Percentiles rank a stretch among this genome's conserved stretches.
Conservation (phyloP, 1,140 invertebrate genomes). For the Mercenaria mercenaria region DNA sequence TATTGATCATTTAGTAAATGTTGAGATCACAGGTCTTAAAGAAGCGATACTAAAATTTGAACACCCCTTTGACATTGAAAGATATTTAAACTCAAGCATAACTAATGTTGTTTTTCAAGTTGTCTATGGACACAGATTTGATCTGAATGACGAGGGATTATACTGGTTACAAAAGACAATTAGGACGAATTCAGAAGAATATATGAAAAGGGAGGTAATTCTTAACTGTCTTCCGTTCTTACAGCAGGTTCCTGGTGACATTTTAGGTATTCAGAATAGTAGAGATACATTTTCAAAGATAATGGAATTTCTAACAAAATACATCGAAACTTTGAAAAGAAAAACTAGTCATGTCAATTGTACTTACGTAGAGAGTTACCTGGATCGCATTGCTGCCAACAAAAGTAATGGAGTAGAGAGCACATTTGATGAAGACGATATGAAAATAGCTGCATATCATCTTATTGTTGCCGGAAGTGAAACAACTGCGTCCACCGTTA, state of each 20-base stretch:
- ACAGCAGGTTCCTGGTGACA: not conserved
- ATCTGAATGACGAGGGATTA: not conserved
- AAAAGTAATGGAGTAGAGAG: not conserved
- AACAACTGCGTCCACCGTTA: slow-evolving; percentile 76
- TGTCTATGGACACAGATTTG: slow-evolving; percentile 17
- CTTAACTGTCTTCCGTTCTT: slow-evolving; percentile 16
- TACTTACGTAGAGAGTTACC: not conserved
- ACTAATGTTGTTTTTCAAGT: slow-evolving; percentile 13
- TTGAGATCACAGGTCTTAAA: not conserved
- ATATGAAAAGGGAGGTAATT: not conserved
- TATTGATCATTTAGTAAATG: not conserved
- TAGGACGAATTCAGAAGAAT: not conserved
- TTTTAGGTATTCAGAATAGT: not conserved
- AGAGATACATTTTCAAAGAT: not conserved
- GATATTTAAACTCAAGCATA: not conserved
- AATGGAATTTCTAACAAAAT: not conserved
- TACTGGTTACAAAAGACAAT: not conserved
- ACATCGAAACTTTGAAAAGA: not conserved
- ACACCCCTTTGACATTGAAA: not conserved
- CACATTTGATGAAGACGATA: slow-evolving; percentile 3
- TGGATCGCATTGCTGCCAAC: not conserved
- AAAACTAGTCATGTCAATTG: not conserved
- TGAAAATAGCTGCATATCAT: slow-evolving; percentile 62
- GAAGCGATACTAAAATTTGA: not conserved
- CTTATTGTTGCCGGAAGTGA: slow-evolving; percentile 81